A percentile compares a stretch with the other conserved stretches of the same genome.
Evolutionary conservation across 2,113 vertebrate species (phyloP).

Genomic region (Nesogale talazaci): DNA sequence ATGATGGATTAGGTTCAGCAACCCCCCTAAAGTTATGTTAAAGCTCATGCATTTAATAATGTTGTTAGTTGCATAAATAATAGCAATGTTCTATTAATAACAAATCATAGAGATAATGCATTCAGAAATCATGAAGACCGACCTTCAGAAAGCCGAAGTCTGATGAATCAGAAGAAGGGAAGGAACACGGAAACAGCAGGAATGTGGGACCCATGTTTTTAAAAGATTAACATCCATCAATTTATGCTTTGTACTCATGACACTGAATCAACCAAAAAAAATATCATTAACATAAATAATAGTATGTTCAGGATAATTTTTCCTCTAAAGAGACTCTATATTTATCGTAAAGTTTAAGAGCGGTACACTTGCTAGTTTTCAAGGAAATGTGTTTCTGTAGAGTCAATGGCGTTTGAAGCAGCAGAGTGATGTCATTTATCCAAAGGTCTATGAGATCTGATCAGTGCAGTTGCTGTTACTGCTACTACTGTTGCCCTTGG

Average conservation of each 20-base stretch:
- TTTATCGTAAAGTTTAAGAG: not conserved
- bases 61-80: too few species aligned
- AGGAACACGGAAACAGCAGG: not conserved
- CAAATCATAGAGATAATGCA: not conserved
- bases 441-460: not conserved
- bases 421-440: slow-evolving; percentile 8
- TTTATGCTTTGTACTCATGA: not conserved
- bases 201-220: not conserved
- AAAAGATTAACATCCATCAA: not conserved
- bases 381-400: not conserved
- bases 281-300: not conserved
- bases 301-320: not conserved
- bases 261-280: not conserved
- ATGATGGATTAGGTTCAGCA: not conserved
- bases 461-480: not conserved
- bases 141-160: not conserved
- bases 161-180: not conserved
- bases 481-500: not conserved
- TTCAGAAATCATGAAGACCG: not conserved
- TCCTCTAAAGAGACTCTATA: not conserved
- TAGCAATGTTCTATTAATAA: not conserved
- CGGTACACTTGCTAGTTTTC: not conserved
- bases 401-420: not conserved
- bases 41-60: not conserved
- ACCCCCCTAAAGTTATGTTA: not conserved